Base-by-base conservation (phyloP, 2,888 invertebrate genomes). In the Reticulitermes lucifugus region DNA sequence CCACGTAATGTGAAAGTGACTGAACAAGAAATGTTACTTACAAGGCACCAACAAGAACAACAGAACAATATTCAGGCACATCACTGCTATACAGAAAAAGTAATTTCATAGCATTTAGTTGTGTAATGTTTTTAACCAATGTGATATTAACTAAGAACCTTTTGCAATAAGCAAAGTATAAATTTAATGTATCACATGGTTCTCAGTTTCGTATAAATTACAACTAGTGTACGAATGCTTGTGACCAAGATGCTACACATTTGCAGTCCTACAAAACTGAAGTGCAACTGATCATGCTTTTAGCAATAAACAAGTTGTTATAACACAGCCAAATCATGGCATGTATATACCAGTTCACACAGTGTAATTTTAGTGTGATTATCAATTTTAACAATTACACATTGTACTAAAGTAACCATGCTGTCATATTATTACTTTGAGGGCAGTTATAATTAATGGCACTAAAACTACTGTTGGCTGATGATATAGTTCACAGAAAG, bases 401-500 rank as follows among this genome's bases (percentile, higher is more conserved):
- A 7, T 65, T 7, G 25, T 41, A 21, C 59, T 84, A 84, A 35
- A 60, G 29, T 84, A 84, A 41, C 55, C 73, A n/a, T n/a, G 85
- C 59, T 9, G 43, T 73, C 12, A 75, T 77, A 82, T 85, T 85
- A 82, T 81, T 85, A n/a, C 51, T 80, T 35, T 70, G 82, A 25
- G 75, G 82, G 7, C 41, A 51, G 25, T 81, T 55, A 43, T 80
- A 29, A 41, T 51, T 71, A 18, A 82, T 12, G 6, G 77, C 43
- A 60, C 73, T 85, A 43, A 65, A 51, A 73, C 55, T 81, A n/a
- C n/a, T 51, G 79, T 46, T 84, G 59, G 65, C 65, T 71, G 65
- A 25, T n/a, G 83, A 43, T 43, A 79, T 77, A 41, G 85, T 87
- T 59, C 60, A 46, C 59, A 86, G 77, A 89, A 94, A 94, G 89